phyloP scores from a whole-genome alignment of 53 echinoderm and acorn worm species.

The Echinarachnius parma region DNA sequence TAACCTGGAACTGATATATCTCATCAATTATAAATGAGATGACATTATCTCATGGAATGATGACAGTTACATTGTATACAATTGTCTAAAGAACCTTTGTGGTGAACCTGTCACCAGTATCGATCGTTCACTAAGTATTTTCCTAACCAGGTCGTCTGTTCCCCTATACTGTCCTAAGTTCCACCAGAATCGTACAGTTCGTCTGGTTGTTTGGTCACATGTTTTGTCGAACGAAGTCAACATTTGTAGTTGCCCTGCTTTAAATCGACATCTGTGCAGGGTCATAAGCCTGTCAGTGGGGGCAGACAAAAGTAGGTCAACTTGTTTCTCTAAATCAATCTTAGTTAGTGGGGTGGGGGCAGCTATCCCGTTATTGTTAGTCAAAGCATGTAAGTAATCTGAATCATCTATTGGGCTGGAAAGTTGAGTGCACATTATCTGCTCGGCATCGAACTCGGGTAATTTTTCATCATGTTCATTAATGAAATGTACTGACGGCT shows the following conservation, averaged over 20 bases:
- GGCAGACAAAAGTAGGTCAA: neutral
- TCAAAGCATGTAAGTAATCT: too few relatives aligned
- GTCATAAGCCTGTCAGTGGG: neutral
- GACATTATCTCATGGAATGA: too few relatives aligned
- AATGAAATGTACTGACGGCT: neutral
- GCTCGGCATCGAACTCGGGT: neutral
- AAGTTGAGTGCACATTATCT: neutral
- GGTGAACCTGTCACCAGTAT: too few relatives aligned
- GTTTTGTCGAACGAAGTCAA: neutral
- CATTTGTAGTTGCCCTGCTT: conserved; percentile 15
- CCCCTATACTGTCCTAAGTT: too few relatives aligned
- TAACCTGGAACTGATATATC: neutral
- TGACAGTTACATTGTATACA: too few relatives aligned
- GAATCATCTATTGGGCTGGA: conserved; percentile 5
- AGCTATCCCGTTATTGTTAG: conserved; percentile 13
- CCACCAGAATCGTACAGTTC: too few relatives aligned
- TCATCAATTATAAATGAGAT: too few relatives aligned
- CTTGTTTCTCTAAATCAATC: neutral
- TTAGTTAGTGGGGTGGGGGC: neutral
- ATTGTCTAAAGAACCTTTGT: too few relatives aligned
- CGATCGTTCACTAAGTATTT: too few relatives aligned
- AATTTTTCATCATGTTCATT: conserved; percentile 8
- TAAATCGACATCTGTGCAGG: conserved; percentile 6
- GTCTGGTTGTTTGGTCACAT: too few relatives aligned
- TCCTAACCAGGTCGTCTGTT: conserved; percentile 1